Evolutionary conservation across 2,113 vertebrate genomes (phyloP), one percentile per base, ranked within the genome.

Genomic region (Sylvilagus bachmani): DNA sequence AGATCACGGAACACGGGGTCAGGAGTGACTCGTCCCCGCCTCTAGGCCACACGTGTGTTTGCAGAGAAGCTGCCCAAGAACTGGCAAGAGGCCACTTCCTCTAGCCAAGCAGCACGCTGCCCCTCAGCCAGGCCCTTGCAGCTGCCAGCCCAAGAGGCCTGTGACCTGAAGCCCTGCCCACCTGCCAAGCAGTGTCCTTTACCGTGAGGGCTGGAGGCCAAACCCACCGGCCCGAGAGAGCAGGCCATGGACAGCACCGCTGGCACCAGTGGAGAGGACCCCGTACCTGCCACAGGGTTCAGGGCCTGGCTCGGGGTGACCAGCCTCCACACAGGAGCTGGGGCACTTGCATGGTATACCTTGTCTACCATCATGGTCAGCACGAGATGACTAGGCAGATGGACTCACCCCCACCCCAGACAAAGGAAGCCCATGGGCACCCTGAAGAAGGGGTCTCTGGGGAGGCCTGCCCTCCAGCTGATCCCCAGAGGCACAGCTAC

Each of bases 301-400:
- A 22, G 77, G 31, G 24, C 1, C 1, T 11, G 38, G 86, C 51
- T 66, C 0, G 0, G 58, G 31, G 49, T 29, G 55, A 33, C 82
- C 16, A 6, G n/a, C 71, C 38, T 24, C 44, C 44, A 4, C 0
- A 3, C 3, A 25, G 61, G 24, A 31, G 51, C 25, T 19, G 0
- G 6, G 3, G 11, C 10, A 17, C 62, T 24, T 25, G 12, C 24
- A 0, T 61, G 0, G 2, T 3, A 10, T 12, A 25, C 75, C 51
- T 61, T 36, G 12, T 29, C 80, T 1, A 0, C 67, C 33, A 2
- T 0, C 33, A 2, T 0, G 3, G 64, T 31, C 29, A 27, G 51
- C 49, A 0, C 0, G 0, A 0, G 33, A n/a, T 1, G 5, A n/a
- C 19, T 14, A 9, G 6, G 67, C 44, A 24, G 64, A 24, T 12